Conservation (phyloP, 2,888 invertebrate species). For the Erynnis tages region DNA sequence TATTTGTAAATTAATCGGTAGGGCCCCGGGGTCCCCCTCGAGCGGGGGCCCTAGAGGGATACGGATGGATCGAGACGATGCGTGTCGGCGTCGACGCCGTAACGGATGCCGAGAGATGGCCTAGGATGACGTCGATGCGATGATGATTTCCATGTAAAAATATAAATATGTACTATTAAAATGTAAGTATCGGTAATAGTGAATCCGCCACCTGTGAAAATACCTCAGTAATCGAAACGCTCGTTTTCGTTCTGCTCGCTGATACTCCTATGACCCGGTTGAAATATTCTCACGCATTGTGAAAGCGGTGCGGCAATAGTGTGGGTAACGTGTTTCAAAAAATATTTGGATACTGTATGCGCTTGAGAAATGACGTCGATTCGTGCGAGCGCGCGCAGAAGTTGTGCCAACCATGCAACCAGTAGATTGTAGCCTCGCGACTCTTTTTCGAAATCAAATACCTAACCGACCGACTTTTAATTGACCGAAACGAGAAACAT, state of each 20-base stretch:
- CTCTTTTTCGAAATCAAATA: not conserved
- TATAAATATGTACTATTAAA: slow-evolving; percentile 78
- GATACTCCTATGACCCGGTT: slow-evolving; percentile 17
- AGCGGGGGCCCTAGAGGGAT: slow-evolving; percentile 64
- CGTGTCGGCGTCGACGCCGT: slow-evolving; percentile 72
- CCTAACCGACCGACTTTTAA: not conserved
- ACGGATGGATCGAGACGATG: slow-evolving; percentile 75
- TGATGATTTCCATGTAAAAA: slow-evolving; percentile 81
- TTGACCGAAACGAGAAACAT: not conserved
- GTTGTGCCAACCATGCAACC: slow-evolving; percentile 22
- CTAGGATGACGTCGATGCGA: slow-evolving; percentile 77
- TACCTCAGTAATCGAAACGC: slow-evolving; percentile 73
- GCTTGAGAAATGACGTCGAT: slow-evolving; percentile 23
- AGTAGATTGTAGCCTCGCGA: slow-evolving; percentile 3
- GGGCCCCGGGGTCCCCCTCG: slow-evolving; percentile 59
- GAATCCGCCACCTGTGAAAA: slow-evolving; percentile 78
- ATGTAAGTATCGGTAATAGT: slow-evolving; percentile 76
- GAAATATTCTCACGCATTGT: slow-evolving; percentile 33
- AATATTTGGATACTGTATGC: slow-evolving; percentile 12
- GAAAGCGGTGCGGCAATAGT: slow-evolving; percentile 30
- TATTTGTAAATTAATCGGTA: slow-evolving; percentile 81
- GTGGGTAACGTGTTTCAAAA: slow-evolving; percentile 12
- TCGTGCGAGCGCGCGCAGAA: not conserved
- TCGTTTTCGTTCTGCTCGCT: slow-evolving; percentile 51
- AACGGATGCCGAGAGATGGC: slow-evolving; percentile 74